These are phyloP conservation scores for Lasioglossum pauxillum DNA, from an alignment of 2,888 invertebrate species.

Conservation along the genomic window DNA sequence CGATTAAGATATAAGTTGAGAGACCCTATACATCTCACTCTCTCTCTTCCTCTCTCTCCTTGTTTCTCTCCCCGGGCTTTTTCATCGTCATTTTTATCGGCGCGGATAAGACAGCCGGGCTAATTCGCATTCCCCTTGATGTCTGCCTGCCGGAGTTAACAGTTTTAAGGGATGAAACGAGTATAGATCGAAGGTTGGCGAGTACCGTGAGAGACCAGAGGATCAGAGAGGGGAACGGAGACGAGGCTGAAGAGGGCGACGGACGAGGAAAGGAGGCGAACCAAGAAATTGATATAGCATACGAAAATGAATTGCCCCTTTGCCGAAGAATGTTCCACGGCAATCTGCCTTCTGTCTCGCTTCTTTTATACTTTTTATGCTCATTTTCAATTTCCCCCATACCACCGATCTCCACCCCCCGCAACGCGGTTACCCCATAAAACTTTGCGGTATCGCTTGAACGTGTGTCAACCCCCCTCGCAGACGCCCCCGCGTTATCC, in stretches of 20 bases:
- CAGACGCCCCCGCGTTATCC: slow-evolving; percentile 50
- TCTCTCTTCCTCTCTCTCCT: background rate
- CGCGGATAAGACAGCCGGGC: slow-evolving; percentile 77
- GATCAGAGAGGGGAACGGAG: slow-evolving; percentile 55
- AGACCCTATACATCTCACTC: background rate
- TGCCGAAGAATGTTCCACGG: slow-evolving; percentile 83
- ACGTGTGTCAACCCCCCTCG: slow-evolving; percentile 63
- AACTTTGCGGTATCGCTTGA: slow-evolving; percentile 81
- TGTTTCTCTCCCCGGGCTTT: slow-evolving; percentile 36
- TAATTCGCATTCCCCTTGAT: slow-evolving; percentile 84
- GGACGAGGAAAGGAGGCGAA: slow-evolving; percentile 77
- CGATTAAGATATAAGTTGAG: slow-evolving; percentile 69
- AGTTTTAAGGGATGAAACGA: slow-evolving; percentile 84
- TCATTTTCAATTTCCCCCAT: slow-evolving; percentile 83
- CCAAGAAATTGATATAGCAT: slow-evolving; percentile 85
- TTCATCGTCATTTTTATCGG: slow-evolving; percentile 76
- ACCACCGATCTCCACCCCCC: slow-evolving; percentile 63
- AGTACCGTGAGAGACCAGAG: slow-evolving; percentile 35
- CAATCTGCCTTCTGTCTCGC: slow-evolving; percentile 83
- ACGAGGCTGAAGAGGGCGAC: slow-evolving; percentile 47
- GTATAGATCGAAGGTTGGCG: slow-evolving; percentile 79
- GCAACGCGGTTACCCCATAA: slow-evolving; percentile 76
- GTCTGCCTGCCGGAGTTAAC: slow-evolving; percentile 83
- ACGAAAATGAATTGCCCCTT: slow-evolving; percentile 84
- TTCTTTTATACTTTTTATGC: slow-evolving; percentile 82